Percentiles rank a stretch among this genome's conserved stretches.
Conservation (phyloP, 2,888 invertebrate species). For the Sarcophaga rosellei region DNA sequence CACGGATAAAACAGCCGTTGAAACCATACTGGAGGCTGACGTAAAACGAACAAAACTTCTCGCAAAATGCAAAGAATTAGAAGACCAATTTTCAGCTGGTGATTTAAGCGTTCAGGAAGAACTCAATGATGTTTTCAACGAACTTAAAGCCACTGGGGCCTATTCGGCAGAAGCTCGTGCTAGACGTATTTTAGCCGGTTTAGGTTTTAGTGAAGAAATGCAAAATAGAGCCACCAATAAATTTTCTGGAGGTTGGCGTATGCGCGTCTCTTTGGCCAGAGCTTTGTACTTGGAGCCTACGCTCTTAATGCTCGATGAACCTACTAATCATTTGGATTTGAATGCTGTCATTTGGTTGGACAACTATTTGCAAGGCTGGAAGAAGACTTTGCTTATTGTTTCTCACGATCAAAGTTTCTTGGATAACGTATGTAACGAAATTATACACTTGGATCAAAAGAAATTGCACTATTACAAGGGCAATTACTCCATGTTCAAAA, state of each 20-base stretch:
- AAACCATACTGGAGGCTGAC: constrained; percentile 96
- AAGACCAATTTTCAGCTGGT: constrained; percentile 88
- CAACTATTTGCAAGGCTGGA: constrained; percentile 99
- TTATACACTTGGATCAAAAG: constrained; percentile 97
- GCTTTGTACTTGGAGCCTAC: constrained; percentile 99
- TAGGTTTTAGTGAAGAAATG: constrained; percentile 95
- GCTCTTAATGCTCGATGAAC: constrained; percentile 97
- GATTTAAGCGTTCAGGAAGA: constrained; percentile 88
- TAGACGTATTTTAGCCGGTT: constrained; percentile 96
- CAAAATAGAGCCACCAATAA: constrained; percentile 95
- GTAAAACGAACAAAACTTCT: constrained; percentile 91
- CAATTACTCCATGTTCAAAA: constrained; percentile 98
- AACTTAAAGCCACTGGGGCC: constrained; percentile 97
- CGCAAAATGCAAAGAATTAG: constrained; percentile 91
- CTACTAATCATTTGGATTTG: constrained; percentile 99
- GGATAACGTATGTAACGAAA: constrained; percentile 99
- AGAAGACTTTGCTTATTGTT: constrained; percentile 98
- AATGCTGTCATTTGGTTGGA: constrained; percentile 99
- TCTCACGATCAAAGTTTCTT: constrained; percentile 99
- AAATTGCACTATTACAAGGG: constrained; percentile 98
- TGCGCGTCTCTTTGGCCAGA: constrained; percentile 98
- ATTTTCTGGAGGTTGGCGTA: constrained; percentile 98
- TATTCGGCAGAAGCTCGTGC: constrained; percentile 99
- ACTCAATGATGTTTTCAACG: constrained; percentile 95
- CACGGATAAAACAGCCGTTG: constrained; percentile 95